Evolutionary conservation across 2,888 invertebrate species (phyloP), one percentile per base, ranked within the genome.

Genomic region (Ametastegia equiseti): DNA sequence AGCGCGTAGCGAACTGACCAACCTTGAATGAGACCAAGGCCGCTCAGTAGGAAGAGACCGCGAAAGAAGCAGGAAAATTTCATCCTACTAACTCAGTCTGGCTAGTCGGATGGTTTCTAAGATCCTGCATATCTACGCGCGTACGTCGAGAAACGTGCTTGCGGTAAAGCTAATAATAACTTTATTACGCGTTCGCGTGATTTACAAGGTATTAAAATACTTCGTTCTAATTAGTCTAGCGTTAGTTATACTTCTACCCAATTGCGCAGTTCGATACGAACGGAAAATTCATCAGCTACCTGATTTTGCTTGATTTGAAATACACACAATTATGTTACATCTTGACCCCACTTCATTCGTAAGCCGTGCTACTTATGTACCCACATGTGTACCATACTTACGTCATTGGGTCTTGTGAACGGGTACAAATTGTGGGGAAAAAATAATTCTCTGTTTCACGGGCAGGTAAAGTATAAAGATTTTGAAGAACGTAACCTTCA

Each of bases 11-110:
- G 39, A 39, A 60, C 57, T 78, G 9, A 30, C 60, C 78, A 78
- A 30, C 78, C 78, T 78, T 78, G 78, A 78, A 78, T 63, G 78
- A 78, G 78, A 78, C 45, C 78, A 78, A 78, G 78, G 78, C 78
- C 78, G 63, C 60, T 78, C 78, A 42, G 60, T 15, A 42, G 15
- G 50, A 75, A 36, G 36, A 30, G 19, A 54, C 36, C 36, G 50
- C 36, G 54, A 54, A 50, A 54, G 19, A 19, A 23, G 33, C 75
- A 19, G 75, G 50, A 54, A 75, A 47, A 71, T 45, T 27, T 71
- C 5, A 75, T 75, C 54, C 75, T 54, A 54, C 50, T 36, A 30
- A 33, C 33, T 33, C 45, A 36, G 50, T 36, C 11, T 50, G 7
- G 27, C 15, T 30, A 30, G 4, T 27, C 19, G n/a, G 27, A 71